Evolutionary conservation across 2,888 invertebrate genomes (phyloP), one percentile per base, ranked within the genome.

Genomic region (Galerucella nymphaeae): DNA sequence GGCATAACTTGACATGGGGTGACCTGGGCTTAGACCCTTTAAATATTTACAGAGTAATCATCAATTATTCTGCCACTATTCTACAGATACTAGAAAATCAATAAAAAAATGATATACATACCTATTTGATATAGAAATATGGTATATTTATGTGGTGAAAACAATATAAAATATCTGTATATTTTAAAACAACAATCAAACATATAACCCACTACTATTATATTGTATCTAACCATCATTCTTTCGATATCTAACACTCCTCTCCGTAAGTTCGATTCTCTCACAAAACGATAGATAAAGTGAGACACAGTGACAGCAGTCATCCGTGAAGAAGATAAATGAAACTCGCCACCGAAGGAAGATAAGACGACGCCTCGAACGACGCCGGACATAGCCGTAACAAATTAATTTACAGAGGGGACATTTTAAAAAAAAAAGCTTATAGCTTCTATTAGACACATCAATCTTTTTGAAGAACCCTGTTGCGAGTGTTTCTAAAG

Each of bases 261-360:
- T 72, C 58, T 72, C 58, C 59, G 16, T 18, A 20, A 23, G 63
- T 71, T 71, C 71, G 67, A 63, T 72, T 62, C 53, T 45, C 57
- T 59, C 63, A 68, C 58, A 72, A 72, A 72, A 72, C 70, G 68
- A 70, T 65, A 58, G 71, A 74, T 74, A 74, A 71, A 79, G 78
- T 78, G 79, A 77, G 79, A 80, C 81, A 80, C 79, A 83, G 82
- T 84, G 84, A 83, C 84, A 84, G 82, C 83, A 85, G 83, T 85
- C 85, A 84, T 80, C 81, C 82, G 83, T 84, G 85, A 85, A 83
- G 85, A 85, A 85, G 85, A 85, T 85, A 85, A 85, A 85, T 85
- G 85, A 84, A 85, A 72, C 70, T 70, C 70, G 70, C 75, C 53
- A 69, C 50, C 72, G 42, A 70, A 65, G 65, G 70, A 75, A 75